phyloP scores from a whole-genome alignment of 2,888 invertebrate species.

The Sarcophaga caerulescens region DNA sequence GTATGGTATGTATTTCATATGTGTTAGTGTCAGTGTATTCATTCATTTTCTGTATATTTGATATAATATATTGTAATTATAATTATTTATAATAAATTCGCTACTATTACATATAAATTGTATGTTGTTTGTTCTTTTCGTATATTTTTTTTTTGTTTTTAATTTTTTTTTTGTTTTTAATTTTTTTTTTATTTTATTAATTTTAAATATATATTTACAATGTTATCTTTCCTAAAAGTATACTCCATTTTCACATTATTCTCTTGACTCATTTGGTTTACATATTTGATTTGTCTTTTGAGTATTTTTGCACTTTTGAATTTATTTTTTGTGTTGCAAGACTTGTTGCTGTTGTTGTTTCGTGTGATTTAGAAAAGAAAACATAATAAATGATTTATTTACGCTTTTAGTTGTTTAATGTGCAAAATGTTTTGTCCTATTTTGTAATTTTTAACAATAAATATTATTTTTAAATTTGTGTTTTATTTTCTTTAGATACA shows the following conservation, averaged over 20 bases:
- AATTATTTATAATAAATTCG: conserved; percentile 58
- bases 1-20: conserved; percentile 3
- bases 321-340: background rate
- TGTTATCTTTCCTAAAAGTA: conserved; percentile 31
- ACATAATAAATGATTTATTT: conserved; percentile 18
- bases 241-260: background rate
- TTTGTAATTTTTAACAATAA: background rate
- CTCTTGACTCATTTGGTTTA: background rate
- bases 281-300: conserved; percentile 11
- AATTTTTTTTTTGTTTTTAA: conserved; percentile 18
- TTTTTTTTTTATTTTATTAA: conserved; percentile 22
- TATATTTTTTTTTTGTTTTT: conserved; percentile 22
- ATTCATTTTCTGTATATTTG: conserved; percentile 30
- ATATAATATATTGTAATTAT: conserved; percentile 71
- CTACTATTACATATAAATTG: conserved; percentile 62
- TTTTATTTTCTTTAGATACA: too few species aligned
- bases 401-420: background rate
- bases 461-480: background rate
- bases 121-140: conserved; percentile 5
- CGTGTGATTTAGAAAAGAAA: conserved; percentile 16
- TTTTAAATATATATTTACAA: conserved; percentile 46
- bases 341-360: background rate
- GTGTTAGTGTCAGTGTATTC: conserved; percentile 69
- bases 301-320: conserved; percentile 11
- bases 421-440: background rate